phyloP scores from a whole-genome alignment of 1,140 invertebrate species.

The Lethocerus indicus region DNA sequence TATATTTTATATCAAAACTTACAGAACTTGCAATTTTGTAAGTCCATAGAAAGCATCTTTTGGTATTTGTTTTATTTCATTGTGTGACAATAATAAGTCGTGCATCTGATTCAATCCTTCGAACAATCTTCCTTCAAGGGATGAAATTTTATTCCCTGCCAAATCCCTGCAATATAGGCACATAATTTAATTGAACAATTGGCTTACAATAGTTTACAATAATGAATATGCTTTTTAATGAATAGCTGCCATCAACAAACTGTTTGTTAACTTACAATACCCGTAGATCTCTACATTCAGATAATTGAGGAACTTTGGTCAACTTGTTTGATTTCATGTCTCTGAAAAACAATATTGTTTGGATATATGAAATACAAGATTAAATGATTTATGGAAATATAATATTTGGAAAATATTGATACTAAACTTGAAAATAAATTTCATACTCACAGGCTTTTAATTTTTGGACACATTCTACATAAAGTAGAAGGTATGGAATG shows the following conservation, averaged over 20 bases:
- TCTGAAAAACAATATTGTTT: conserved; percentile 32
- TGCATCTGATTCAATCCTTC: conserved; percentile 50
- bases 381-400: background rate
- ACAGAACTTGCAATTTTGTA: conserved; percentile 67
- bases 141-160: conserved; percentile 62
- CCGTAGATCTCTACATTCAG: conserved; percentile 53
- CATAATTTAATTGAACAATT: background rate
- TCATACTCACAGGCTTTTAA: conserved; percentile 69
- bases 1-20: conserved; percentile 29
- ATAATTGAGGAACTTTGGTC: conserved; percentile 47
- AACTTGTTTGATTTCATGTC: conserved; percentile 70
- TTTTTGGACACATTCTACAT: conserved; percentile 55
- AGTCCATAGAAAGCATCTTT: conserved; percentile 67
- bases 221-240: too few relatives aligned
- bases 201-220: too few relatives aligned
- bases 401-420: background rate
- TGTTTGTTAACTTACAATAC: conserved; percentile 91
- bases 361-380: background rate
- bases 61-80: conserved; percentile 56
- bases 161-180: conserved; percentile 49
- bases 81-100: conserved; percentile 71
- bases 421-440: background rate
- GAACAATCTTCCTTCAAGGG: conserved; percentile 51
- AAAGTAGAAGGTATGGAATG: conserved; percentile 47
- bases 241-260: too few relatives aligned